Evolutionary conservation across 2,888 invertebrate genomes (phyloP), one percentile per base, ranked within the genome.

Genomic region (Tinea pellionella): DNA sequence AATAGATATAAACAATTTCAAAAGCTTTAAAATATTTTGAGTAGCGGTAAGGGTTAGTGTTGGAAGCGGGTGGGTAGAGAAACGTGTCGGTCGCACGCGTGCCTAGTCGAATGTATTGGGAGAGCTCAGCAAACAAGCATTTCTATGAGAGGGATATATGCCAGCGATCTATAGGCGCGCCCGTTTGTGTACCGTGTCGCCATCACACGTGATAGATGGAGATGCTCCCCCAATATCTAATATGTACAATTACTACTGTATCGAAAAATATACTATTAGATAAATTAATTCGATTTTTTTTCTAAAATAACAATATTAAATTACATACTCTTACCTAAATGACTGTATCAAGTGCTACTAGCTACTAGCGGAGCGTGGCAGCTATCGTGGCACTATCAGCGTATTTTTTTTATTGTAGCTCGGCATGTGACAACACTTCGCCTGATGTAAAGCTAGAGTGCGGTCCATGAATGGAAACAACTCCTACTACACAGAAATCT

Each of bases 61-160:
- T 15, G 8, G 47, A 1, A 37, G 37, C 37, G 37, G 37, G 37
- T 37, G 37, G 37, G 9, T 37, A 37, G 37, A 37, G 37, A 2
- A 37, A 9, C 37, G 37, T 47, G 47, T 62, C 58, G 58, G 29
- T 51, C 59, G 59, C 59, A 29, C 61, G 51, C 42, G 53, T 32
- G 56, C 24, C 60, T 24, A 16, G 12, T n/a, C 51, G 60, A 61
- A 62, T 59, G 62, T 62, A 55, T 59, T 56, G 19, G 57, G 60
- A 62, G 62, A 43, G 62, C 61, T 61, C 47, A 15, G 60, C 61
- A 62, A 62, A 62, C 61, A 62, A 60, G 57, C 60, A 60, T 59
- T 61, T 60, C 62, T 57, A 56, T 61, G 62, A 61, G 61, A 61
- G 62, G 16, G 60, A 47, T 58, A 53, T 59, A 16, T 30, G 19